Percentiles rank a stretch among this genome's conserved stretches.
phyloP scores from a whole-genome alignment of 2,113 vertebrate species.

The Rhabdomys dilectus region DNA sequence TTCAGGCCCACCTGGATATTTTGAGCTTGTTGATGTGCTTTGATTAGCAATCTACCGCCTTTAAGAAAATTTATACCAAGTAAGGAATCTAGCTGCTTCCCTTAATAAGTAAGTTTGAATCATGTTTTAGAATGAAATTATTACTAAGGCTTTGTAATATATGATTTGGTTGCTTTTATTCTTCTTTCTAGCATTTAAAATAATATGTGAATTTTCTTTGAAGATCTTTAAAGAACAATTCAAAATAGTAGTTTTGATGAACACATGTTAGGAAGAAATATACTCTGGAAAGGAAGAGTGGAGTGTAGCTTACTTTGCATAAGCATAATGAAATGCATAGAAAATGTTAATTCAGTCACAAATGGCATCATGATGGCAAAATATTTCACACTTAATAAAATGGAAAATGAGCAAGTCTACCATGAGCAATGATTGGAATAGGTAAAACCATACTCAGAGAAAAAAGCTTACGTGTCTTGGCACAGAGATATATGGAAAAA shows the following conservation, averaged over 20 bases:
- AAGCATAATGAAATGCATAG: constrained; percentile 1
- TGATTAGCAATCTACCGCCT: neutral
- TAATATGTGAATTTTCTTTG: neutral
- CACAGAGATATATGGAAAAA: neutral
- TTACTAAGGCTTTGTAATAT: neutral
- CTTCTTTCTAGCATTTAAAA: neutral
- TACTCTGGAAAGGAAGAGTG: constrained; percentile 31
- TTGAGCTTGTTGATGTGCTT: neutral
- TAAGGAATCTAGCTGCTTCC: neutral
- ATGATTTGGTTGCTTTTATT: neutral
- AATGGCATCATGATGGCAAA: neutral
- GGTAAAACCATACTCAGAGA: neutral
- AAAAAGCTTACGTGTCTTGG: neutral
- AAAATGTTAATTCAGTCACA: neutral
- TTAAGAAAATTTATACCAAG: neutral
- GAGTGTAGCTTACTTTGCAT: neutral
- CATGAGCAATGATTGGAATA: neutral
- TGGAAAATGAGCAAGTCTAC: neutral
- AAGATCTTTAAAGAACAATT: neutral
- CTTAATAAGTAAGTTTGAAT: neutral
- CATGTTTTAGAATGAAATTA: neutral
- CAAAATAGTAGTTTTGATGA: neutral
- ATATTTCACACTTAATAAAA: neutral
- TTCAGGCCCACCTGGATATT: too few relatives aligned
- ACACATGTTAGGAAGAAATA: neutral